Percentiles rank a stretch among this genome's conserved stretches.
phyloP scores from a whole-genome alignment of 2,113 vertebrate genomes.

The Natator depressus region DNA sequence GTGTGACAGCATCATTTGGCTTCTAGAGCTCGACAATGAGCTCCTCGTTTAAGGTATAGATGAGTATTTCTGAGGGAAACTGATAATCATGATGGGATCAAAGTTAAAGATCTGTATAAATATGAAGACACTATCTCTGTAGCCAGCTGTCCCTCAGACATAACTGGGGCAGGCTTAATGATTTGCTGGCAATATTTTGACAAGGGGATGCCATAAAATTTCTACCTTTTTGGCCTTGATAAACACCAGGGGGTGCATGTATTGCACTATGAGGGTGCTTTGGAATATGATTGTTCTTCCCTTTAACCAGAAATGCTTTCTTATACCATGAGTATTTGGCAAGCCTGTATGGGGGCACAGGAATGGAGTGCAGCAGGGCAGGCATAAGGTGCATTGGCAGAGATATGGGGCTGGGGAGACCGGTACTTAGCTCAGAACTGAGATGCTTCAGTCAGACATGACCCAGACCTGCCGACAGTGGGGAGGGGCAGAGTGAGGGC shows the following conservation, averaged over 20 bases:
- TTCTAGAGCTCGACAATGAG: background rate
- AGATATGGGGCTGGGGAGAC: background rate
- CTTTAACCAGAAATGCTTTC: background rate
- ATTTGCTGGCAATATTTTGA: background rate
- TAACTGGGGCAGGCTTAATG: background rate
- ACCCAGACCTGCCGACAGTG: background rate
- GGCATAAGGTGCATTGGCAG: background rate
- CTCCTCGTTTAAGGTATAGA: background rate
- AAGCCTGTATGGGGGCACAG: no score
- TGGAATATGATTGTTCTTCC: background rate
- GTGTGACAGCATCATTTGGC: background rate
- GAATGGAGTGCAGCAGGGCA: background rate
- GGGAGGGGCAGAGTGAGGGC: background rate
- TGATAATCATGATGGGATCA: background rate
- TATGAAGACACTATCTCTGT: background rate
- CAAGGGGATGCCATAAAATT: background rate
- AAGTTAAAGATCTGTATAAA: background rate
- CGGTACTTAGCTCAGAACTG: background rate
- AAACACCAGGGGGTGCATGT: background rate
- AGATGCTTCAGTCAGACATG: background rate
- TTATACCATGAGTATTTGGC: background rate
- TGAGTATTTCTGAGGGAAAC: background rate
- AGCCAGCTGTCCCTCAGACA: background rate
- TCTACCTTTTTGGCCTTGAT: background rate
- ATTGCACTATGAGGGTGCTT: background rate